Evolutionary conservation across 1,140 invertebrate genomes (phyloP).

Genomic region (Drosophila repletoides): DNA sequence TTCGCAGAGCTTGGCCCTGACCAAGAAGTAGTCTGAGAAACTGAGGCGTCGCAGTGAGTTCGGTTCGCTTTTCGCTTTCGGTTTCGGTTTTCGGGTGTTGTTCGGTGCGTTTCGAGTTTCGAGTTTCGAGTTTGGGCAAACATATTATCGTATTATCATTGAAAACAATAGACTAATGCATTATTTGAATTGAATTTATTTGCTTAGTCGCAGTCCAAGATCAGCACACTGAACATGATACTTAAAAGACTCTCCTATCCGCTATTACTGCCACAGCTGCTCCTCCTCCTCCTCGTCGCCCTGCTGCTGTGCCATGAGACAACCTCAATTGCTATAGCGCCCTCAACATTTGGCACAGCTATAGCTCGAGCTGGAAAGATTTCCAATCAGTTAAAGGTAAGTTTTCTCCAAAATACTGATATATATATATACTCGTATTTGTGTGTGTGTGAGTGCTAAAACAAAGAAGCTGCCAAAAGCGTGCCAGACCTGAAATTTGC

Average conservation of each 20-base stretch:
- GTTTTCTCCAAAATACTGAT: conserved; percentile 40
- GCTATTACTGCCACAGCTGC: conserved; percentile 37
- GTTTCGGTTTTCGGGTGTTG: too few relatives aligned
- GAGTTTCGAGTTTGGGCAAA: conserved; percentile 35
- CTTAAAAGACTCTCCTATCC: conserved; percentile 36
- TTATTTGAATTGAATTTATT: conserved; percentile 53
- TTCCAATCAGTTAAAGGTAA: conserved; percentile 84
- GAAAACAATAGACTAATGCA: conserved; percentile 55
- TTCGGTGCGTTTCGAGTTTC: neutral
- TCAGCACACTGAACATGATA: conserved; percentile 47
- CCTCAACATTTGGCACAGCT: conserved; percentile 84
- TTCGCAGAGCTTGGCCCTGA: conserved; percentile 70
- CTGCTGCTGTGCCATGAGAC: conserved; percentile 47
- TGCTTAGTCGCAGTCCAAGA: conserved; percentile 47
- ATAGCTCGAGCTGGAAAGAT: conserved; percentile 84
- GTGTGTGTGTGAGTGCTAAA: conserved; percentile 7
- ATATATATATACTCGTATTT: neutral
- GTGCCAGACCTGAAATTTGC: conserved; percentile 52
- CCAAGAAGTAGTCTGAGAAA: conserved; percentile 72
- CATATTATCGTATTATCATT: conserved; percentile 46
- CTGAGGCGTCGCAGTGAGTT: conserved; percentile 21
- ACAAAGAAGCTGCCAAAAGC: conserved; percentile 43
- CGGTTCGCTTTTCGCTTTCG: conserved; percentile 42
- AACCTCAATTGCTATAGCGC: conserved; percentile 83
- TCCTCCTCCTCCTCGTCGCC: conserved; percentile 28